Conservation (phyloP, 2,888 invertebrate genomes). For the Chloromyia formosa region DNA sequence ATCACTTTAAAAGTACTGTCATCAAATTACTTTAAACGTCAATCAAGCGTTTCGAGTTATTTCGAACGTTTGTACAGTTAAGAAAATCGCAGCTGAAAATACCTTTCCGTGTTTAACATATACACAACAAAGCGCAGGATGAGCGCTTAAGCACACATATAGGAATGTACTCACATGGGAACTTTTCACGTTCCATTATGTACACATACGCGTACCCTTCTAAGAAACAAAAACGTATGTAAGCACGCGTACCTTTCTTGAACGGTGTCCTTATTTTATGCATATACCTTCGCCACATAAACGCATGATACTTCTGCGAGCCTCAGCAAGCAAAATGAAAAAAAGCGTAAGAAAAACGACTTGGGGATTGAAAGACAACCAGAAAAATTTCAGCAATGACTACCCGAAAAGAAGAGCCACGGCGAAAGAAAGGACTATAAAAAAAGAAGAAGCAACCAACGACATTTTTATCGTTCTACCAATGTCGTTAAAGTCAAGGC, state of each 20-base stretch:
- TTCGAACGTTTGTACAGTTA: conserved; percentile 35
- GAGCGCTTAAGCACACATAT: neutral
- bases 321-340: neutral
- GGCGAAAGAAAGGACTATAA: neutral
- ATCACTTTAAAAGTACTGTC: conserved; percentile 39
- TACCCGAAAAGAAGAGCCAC: neutral
- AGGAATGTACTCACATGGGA: conserved; percentile 32
- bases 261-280: too few species aligned
- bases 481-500: conserved; percentile 10
- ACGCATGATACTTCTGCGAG: neutral
- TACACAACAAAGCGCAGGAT: too few species aligned
- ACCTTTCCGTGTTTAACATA: conserved; percentile 38
- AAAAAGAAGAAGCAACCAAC: neutral
- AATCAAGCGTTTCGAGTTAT: conserved; percentile 38
- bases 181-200: conserved; percentile 39
- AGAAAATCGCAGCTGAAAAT: conserved; percentile 33
- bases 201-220: neutral
- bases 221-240: neutral
- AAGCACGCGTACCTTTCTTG: neutral
- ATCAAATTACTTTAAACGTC: conserved; percentile 37
- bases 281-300: too few species aligned
- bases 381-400: neutral
- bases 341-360: neutral
- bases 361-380: too few species aligned
- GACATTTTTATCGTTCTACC: conserved; percentile 25